Evolutionary conservation across 1,140 invertebrate species (phyloP), one percentile per base, ranked within the genome.

Genomic region (Drosophila gunungcola): DNA sequence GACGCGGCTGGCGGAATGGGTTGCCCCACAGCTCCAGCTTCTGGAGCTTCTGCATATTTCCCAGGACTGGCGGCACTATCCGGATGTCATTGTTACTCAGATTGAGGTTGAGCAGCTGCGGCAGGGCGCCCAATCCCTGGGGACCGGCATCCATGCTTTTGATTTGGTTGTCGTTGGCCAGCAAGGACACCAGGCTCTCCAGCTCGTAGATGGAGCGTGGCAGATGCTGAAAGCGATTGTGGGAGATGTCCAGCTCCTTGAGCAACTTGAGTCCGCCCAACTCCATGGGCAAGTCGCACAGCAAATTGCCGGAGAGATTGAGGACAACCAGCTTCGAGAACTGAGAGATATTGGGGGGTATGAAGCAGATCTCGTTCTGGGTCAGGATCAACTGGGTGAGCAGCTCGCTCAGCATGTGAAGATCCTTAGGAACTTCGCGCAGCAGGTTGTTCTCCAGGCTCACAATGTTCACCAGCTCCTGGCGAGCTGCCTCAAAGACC

Each of bases 11-110:
- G 57, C 97, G 95, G 91, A 98, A 98, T 38, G 95, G 94, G 92
- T 98, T 98, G 16, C 97, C 97, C 92, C 94, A 95, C 46, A 98
- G 91, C 72, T 95, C 94, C 54, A 98, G 83, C 32, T 93, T 94
- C 1, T 3, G 95, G 34, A 98, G 91, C 78, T 97, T 95, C 43
- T 92, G 95, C 67, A 97, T 93, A 83, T 96, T 96, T 1, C 97
- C 97, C 41, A 98, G 93, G 83, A 96, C 94, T 1, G 97, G 96
- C 39, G 97, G 97, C 38, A 98, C 95, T 32, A 94, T 91, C 45
- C 86, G 91, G 62, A 98, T 96, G 85, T 95, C 95, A 89, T 98
- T 98, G 86, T 98, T 98, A 39, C 94, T 94, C 10, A 98, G 92
- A 93, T 97, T 95, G 29, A 98, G 92, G 2, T 94, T 95, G 0